phyloP scores from a whole-genome alignment of 2,113 vertebrate species.

The sheep (Ovis aries) region ARS-UI_Ramb_v3.0 NC_056059.1:75780501-75781000 shows the following conservation, averaged over 20 bases:
- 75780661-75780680: neutral
- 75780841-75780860: neutral
- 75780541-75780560: neutral
- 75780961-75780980: neutral
- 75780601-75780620: neutral
- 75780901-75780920: neutral
- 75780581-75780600: neutral
- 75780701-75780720: neutral
- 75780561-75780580: neutral
- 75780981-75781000: neutral
- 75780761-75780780: neutral
- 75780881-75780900: neutral
- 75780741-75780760: neutral
- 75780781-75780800: neutral
- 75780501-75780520: neutral
- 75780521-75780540: neutral
- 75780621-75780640: neutral
- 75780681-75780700: neutral
- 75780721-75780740: neutral
- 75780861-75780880: neutral
- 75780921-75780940: neutral
- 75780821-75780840: neutral
- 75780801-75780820: neutral
- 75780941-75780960: neutral
- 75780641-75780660: neutral